Percentiles rank a stretch among this genome's conserved stretches.
phyloP scores from a whole-genome alignment of 2,888 invertebrate species.

The Platycheirus rosarum region DNA sequence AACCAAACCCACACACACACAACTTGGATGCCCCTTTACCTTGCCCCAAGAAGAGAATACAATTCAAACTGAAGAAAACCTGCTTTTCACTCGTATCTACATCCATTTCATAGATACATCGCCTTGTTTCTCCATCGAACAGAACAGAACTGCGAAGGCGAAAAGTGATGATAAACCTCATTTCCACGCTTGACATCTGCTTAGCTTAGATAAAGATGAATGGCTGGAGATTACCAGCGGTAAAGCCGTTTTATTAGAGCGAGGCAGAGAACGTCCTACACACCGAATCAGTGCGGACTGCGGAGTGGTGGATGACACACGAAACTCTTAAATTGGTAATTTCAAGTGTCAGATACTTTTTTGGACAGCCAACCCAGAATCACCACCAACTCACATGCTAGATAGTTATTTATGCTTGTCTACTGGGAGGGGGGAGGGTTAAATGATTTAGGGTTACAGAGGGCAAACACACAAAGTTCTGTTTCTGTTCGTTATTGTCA shows the following conservation, averaged over 20 bases:
- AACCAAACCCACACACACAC: neutral
- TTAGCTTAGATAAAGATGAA: slow-evolving; percentile 33
- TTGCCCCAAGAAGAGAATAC: neutral
- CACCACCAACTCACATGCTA: neutral
- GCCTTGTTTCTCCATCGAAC: slow-evolving; percentile 2
- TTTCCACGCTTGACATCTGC: slow-evolving; percentile 55
- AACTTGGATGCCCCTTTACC: neutral
- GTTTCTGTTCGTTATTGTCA: slow-evolving; percentile 6
- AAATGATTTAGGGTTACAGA: slow-evolving; percentile 28
- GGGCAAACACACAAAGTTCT: slow-evolving; percentile 8
- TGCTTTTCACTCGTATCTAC: slow-evolving; percentile 27
- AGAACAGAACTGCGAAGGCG: slow-evolving; percentile 33
- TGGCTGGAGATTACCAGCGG: slow-evolving; percentile 12
- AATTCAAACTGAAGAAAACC: slow-evolving; percentile 10
- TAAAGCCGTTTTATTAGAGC: slow-evolving; percentile 16
- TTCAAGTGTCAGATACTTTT: slow-evolving; percentile 37
- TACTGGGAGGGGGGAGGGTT: neutral
- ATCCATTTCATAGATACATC: slow-evolving; percentile 10
- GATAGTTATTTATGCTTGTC: too few relatives aligned
- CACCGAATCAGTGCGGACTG: neutral
- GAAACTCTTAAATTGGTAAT: slow-evolving; percentile 40
- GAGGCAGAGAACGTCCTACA: neutral
- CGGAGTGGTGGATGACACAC: neutral
- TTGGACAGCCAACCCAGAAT: slow-evolving; percentile 19
- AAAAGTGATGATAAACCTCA: slow-evolving; percentile 38